phyloP scores from a whole-genome alignment of 2,888 invertebrate genomes.

The Ormyrus thymus region DNA sequence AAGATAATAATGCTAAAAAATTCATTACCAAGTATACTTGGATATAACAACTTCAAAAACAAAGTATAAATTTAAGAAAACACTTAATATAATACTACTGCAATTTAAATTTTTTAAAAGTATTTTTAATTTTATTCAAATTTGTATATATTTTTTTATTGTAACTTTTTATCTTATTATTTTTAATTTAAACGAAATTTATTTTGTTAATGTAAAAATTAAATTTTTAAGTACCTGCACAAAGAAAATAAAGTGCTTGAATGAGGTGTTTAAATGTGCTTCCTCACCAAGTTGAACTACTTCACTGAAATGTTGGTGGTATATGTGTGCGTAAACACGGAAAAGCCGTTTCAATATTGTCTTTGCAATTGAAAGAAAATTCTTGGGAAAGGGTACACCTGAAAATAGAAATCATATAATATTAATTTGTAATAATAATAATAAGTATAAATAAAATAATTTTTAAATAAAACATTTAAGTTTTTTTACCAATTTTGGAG shows the following conservation, averaged over 20 bases:
- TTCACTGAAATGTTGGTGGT: conserved; percentile 99
- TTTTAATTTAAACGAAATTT: too few species aligned
- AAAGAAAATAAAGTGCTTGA: conserved; percentile 99
- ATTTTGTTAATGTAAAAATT: not conserved
- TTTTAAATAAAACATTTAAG: too few species aligned
- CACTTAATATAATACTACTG: not conserved
- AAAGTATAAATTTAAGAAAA: not conserved
- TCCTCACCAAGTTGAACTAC: conserved; percentile 98
- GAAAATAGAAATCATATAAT: too few species aligned
- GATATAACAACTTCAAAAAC: conserved; percentile 1
- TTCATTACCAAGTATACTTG: too few species aligned
- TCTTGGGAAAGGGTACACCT: conserved; percentile 99
- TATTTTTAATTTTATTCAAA: too few species aligned
- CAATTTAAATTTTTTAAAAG: not conserved
- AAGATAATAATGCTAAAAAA: too few species aligned
- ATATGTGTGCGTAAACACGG: conserved; percentile 99
- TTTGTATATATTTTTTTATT: too few species aligned
- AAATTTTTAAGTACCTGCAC: conserved; percentile 74
- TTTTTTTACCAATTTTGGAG: conserved; percentile 89
- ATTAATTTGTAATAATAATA: not conserved
- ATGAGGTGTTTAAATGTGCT: conserved; percentile 99
- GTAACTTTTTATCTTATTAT: too few species aligned
- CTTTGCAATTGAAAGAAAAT: conserved; percentile 97
- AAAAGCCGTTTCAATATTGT: conserved; percentile 98
- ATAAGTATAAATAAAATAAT: not conserved